Percentiles rank a stretch among this genome's conserved stretches.
phyloP scores from a whole-genome alignment of 2,113 vertebrate genomes.

The Capricornis sumatraensis region DNA sequence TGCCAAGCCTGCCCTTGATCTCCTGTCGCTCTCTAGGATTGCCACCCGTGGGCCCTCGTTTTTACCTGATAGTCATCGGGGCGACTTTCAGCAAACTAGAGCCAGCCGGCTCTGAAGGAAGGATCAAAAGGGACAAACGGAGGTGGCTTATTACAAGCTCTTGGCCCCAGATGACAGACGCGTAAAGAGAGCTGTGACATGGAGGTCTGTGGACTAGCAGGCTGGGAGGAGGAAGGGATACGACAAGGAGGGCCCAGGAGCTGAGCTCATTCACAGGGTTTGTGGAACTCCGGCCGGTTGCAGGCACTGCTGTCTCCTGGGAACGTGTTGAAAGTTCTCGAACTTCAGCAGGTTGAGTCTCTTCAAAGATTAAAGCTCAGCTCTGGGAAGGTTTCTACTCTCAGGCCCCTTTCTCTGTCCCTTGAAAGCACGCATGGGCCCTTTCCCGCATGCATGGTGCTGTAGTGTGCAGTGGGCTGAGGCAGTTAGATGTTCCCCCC shows the following conservation, averaged over 20 bases:
- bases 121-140: background rate
- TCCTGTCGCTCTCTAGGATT: background rate
- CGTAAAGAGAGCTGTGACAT: background rate
- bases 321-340: background rate
- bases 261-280: background rate
- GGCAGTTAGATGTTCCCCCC: background rate
- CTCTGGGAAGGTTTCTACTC: background rate
- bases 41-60: background rate
- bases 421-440: background rate
- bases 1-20: constrained; percentile 39
- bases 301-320: background rate
- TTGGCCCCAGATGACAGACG: background rate
- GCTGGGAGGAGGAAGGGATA: background rate
- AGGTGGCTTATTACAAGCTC: background rate
- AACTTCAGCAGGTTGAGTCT: background rate
- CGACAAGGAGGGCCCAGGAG: accelerated
- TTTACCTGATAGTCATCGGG: background rate
- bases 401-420: background rate
- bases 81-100: background rate
- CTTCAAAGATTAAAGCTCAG: background rate
- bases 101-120: background rate
- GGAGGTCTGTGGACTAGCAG: background rate
- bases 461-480: too few species aligned
- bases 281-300: accelerated
- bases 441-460: accelerated